Percentiles rank a stretch among this genome's conserved stretches.
Evolutionary conservation across 2,888 invertebrate species (phyloP).

Genomic region (Panorpa germanica): DNA sequence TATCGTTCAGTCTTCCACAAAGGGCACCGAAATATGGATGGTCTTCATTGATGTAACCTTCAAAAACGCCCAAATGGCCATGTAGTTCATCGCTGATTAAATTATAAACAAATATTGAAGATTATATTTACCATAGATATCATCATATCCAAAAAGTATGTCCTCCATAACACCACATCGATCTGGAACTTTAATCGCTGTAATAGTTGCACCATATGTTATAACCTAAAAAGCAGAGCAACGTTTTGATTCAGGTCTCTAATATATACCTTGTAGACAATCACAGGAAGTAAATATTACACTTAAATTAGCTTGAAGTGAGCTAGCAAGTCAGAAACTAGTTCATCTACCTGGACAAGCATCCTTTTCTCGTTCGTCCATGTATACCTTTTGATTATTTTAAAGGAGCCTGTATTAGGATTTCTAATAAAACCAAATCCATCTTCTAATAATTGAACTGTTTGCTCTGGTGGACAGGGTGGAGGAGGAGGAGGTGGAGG

Average conservation of each 20-base stretch:
- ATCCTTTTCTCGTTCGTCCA: conserved; percentile 46
- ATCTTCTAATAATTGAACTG: conserved; percentile 27
- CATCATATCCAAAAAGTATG: conserved; percentile 65
- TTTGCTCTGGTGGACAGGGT: too few species aligned
- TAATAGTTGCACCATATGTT: conserved; percentile 71
- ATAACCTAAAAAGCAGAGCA: too few species aligned
- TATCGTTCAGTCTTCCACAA: conserved; percentile 73
- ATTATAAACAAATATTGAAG: not conserved
- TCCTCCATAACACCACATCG: conserved; percentile 52
- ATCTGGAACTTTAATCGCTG: conserved; percentile 55
- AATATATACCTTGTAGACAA: conserved; percentile 1
- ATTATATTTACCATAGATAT: conserved; percentile 43
- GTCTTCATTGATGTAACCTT: conserved; percentile 43
- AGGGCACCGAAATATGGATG: conserved; percentile 80
- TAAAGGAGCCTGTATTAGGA: conserved; percentile 20
- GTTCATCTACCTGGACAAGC: conserved; percentile 29
- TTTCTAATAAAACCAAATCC: conserved; percentile 30
- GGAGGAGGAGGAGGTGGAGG: too few species aligned
- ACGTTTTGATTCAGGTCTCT: conserved; percentile 3
- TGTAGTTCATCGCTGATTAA: too few species aligned
- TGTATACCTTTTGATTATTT: conserved; percentile 37
- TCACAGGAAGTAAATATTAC: not conserved
- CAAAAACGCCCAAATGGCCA: conserved; percentile 8
- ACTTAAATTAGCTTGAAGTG: conserved; percentile 4
- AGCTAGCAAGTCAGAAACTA: not conserved